Evolutionary conservation across 2,888 invertebrate genomes (phyloP), one percentile per base, ranked within the genome.

Genomic region (Andrena fulva): DNA sequence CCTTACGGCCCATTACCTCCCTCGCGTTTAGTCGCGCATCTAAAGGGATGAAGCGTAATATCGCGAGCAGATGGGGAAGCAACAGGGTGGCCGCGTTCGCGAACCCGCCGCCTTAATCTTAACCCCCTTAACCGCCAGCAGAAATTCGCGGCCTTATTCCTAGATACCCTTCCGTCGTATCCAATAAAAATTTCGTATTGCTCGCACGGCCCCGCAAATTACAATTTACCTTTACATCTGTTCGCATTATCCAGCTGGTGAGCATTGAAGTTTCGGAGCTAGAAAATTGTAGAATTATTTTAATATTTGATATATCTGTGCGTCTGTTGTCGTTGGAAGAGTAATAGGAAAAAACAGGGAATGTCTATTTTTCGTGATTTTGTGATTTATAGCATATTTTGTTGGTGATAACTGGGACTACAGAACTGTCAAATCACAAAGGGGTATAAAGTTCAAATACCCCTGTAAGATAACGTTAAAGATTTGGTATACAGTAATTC

Each of bases 41-140:
- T 27, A 0, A 48, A 24, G 63, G 64, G 78, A 79, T 50, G 52
- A 42, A 78, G n/a, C 79, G 27, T 48, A 69, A 78, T 78, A 77
- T 54, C 54, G 24, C 29, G 33, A 56, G n/a, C 56, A 74, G 75
- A 59, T 20, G 33, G 27, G 60, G 33, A 63, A 76, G 78, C 62
- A 77, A 77, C 77, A 79, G 77, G 68, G 56, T 69, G 33, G 6
- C 56, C 56, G 24, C 48, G 31, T 2, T n/a, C n/a, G 42, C 77
- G 20, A 63, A 62, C 33, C 67, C 62, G 42, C 33, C 10, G 31
- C 2, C 50, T 78, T 63, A 35, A 77, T 48, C 54, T 56, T 56
- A 33, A 42, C 5, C 16, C n/a, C 7, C n/a, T 56, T 20, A 24
- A 10, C n/a, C 7, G 33, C 60, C 48, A 24, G 20, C n/a, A 60